Evolutionary conservation across 2,113 vertebrate genomes (phyloP).

Genomic region (Zingel zingel): DNA sequence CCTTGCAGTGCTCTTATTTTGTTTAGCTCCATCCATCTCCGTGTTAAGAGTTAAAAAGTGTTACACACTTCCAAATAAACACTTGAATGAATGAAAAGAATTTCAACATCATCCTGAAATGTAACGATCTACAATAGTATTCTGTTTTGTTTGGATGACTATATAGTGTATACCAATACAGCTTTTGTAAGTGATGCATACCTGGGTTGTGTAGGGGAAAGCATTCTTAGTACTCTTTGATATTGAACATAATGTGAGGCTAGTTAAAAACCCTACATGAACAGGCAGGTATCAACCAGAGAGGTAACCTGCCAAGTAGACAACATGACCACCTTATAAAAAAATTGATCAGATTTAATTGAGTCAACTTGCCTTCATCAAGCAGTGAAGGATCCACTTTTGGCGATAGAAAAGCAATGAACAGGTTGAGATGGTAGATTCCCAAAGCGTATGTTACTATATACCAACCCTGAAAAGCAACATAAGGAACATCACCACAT

Average conservation of each 20-base stretch:
- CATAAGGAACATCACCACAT: constrained; percentile 37
- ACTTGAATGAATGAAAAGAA: too few relatives aligned
- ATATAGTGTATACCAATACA: too few relatives aligned
- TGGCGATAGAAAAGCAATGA: constrained; percentile 89
- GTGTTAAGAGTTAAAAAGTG: not conserved
- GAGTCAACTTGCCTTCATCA: constrained; percentile 82
- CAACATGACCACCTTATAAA: not conserved
- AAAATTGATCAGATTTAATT: not conserved
- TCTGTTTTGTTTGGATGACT: not conserved
- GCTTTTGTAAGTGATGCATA: not conserved
- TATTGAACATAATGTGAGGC: not conserved
- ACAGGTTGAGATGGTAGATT: constrained; percentile 89
- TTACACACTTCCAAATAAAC: not conserved
- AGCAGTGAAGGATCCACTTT: constrained; percentile 89
- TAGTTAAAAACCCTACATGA: constrained; percentile 1
- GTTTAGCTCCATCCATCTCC: not conserved
- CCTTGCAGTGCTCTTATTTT: not conserved
- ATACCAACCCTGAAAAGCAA: constrained; percentile 86
- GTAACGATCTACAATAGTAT: not conserved
- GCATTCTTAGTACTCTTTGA: not conserved
- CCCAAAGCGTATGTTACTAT: constrained; percentile 89
- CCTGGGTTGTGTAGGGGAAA: not conserved
- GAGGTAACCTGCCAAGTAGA: not conserved
- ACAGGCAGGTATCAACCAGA: not conserved
- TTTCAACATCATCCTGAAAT: too few relatives aligned